Base-by-base conservation (phyloP, 92 coral and sea anemone species). In the Epizoanthus ramosus region DNA sequence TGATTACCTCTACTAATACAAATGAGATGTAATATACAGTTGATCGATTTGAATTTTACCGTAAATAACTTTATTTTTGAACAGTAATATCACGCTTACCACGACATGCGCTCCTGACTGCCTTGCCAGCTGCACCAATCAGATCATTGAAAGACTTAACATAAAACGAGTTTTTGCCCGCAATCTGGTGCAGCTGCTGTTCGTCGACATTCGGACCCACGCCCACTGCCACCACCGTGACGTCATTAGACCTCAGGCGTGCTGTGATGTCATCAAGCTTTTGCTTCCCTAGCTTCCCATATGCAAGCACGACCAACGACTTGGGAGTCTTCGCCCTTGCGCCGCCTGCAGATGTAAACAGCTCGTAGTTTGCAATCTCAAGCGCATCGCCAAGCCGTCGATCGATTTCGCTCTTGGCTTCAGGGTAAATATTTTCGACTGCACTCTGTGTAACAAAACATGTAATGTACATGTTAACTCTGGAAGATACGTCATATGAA, bases 351-450 rank as follows among this genome's bases (percentile, higher is more conserved):
- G 93, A 90, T 10, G 95, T 90, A 66, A 97, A 97, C 53, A 97
- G 92, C 83, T 97, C 99, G 73, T 91, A 90, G 59, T 97, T 89
- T 72, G 98, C 99, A 56, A 93, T 91, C 60, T 85, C 87, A 61
- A 97, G 88, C 0, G 99, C 99, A 59, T 94, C 98, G 33, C 94
- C 98, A 39, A 97, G 88, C 8, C 97, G 81, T n/a, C 98, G 85
- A 7, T 90, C 93, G 3, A 73, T 70, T 59, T 91, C 89, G 69
- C 98, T 93, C 39, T 79, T 87, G 33, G 98, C 98, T 43, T 93
- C 98, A 3, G 98, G 98, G 88, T 89, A 93, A 56, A 93, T 88
- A 74, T 92, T 93, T 35, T 97, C 98, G 67, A 97, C 85, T 52
- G 90, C 95, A 53, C 82, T 93, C 72, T 94, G 82, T 13, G 72